Conservation (phyloP, 1,140 invertebrate species). For the Conus betulinus region DNA sequence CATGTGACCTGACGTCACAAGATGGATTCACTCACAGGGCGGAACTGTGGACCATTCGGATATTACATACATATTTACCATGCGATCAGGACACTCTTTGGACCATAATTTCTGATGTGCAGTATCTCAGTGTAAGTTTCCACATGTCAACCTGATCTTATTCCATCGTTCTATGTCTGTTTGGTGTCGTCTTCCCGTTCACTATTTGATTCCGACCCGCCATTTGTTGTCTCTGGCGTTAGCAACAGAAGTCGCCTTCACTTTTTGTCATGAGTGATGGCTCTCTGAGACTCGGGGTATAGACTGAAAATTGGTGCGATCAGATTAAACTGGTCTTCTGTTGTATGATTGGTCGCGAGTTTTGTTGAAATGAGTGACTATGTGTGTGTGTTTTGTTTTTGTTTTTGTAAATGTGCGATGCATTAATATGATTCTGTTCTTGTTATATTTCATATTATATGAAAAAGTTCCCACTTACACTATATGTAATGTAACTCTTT, state of each 20-base stretch:
- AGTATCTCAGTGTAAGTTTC: background rate
- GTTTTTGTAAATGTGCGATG: no score
- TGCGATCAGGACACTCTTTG: background rate
- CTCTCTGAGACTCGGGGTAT: no score
- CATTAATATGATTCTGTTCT: no score
- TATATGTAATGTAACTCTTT: no score
- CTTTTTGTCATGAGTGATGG: background rate
- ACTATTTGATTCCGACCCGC: conserved; percentile 9
- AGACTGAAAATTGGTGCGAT: no score
- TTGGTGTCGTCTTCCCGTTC: background rate
- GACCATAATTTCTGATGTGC: background rate
- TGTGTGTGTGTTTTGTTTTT: no score
- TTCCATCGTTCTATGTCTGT: background rate
- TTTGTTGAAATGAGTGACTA: no score
- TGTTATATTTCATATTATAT: no score
- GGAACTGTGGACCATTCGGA: background rate
- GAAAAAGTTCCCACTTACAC: no score
- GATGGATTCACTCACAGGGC: background rate
- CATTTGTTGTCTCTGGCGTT: conserved; percentile 27
- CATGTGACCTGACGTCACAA: conserved; percentile 29
- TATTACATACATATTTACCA: background rate
- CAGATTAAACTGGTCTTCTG: no score
- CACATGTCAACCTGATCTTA: background rate
- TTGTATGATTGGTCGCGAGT: no score
- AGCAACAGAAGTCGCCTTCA: conserved; percentile 24